A percentile compares a stretch with the other conserved stretches of the same genome.
phyloP scores from a whole-genome alignment of 2,797 vertebrate genomes.

The Leptoclinus maculatus region DNA sequence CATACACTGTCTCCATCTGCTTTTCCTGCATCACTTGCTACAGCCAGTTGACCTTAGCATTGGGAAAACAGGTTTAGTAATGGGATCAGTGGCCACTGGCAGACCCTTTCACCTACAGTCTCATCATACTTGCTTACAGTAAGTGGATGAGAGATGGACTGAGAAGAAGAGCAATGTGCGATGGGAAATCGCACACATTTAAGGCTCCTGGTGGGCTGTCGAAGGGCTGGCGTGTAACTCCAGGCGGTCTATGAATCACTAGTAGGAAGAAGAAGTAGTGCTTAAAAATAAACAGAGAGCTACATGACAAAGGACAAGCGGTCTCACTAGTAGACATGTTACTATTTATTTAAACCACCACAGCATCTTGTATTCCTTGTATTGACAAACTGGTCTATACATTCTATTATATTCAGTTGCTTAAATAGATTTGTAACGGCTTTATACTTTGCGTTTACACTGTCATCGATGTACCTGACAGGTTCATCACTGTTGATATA shows the following conservation, averaged over 20 bases:
- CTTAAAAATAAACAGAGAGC: neutral
- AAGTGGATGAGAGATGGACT: conserved; percentile 67
- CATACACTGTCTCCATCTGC: conserved; percentile 14
- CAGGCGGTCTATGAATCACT: conserved; percentile 21
- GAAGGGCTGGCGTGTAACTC: conserved; percentile 25
- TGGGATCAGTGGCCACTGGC: conserved; percentile 72
- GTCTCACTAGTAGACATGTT: neutral
- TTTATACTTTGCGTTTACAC: neutral
- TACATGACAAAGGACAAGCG: neutral
- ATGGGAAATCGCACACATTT: conserved; percentile 41
- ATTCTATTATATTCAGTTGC: neutral
- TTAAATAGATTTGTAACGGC: neutral
- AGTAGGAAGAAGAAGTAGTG: conserved; percentile 18
- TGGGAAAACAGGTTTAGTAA: conserved; percentile 71
- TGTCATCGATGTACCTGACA: neutral
- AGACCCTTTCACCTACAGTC: conserved; percentile 64
- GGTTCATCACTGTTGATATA: neutral
- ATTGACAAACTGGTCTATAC: neutral
- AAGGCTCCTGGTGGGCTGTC: conserved; percentile 16
- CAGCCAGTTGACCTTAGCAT: conserved; percentile 71
- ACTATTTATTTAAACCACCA: neutral
- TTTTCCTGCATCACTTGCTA: conserved; percentile 52
- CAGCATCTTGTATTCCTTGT: neutral
- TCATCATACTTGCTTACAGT: conserved; percentile 65
- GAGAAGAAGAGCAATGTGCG: conserved; percentile 25